phyloP scores from a whole-genome alignment of 30 jellyfish, hydroid and myxozoan genomes.

The Phacellophora camtschatica region DNA sequence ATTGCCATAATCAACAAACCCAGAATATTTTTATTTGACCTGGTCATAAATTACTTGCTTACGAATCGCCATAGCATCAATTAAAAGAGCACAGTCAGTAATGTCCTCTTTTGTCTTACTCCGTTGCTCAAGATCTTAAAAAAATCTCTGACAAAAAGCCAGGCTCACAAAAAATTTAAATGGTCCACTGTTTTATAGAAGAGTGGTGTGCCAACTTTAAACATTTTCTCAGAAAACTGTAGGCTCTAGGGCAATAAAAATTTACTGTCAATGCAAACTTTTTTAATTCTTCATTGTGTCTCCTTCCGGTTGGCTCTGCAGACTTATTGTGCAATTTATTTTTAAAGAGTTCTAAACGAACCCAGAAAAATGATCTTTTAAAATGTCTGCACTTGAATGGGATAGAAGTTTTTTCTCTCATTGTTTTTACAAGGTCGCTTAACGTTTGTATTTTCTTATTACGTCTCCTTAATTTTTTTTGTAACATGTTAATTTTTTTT shows the following conservation, averaged over 20 bases:
- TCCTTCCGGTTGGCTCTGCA: not conserved
- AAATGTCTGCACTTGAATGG: not conserved
- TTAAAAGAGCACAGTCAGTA: conserved; percentile 24
- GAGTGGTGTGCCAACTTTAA: conserved; percentile 42
- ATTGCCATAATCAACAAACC: conserved; percentile 40
- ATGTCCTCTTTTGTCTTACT: conserved; percentile 1
- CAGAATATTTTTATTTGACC: conserved; percentile 3
- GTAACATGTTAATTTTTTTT: not conserved
- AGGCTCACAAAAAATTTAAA: conserved; percentile 46
- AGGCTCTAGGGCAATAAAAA: conserved; percentile 46
- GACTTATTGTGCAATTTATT: not conserved
- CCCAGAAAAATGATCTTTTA: conserved; percentile 16
- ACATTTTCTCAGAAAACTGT: not conserved
- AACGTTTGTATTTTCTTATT: not conserved
- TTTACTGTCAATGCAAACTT: conserved; percentile 31
- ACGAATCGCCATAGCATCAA: conserved; percentile 49
- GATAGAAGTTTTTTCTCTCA: not conserved
- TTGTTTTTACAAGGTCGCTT: not conserved
- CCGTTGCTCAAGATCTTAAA: conserved; percentile 3
- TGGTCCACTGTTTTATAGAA: conserved; percentile 6
- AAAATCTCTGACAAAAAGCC: conserved; percentile 16
- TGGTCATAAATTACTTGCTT: conserved; percentile 44
- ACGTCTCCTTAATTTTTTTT: not conserved
- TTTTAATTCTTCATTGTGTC: conserved; percentile 2
- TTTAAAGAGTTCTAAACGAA: not conserved